phyloP scores from a whole-genome alignment of 2,797 vertebrate species.

The Sarcophilus harrisii region DNA sequence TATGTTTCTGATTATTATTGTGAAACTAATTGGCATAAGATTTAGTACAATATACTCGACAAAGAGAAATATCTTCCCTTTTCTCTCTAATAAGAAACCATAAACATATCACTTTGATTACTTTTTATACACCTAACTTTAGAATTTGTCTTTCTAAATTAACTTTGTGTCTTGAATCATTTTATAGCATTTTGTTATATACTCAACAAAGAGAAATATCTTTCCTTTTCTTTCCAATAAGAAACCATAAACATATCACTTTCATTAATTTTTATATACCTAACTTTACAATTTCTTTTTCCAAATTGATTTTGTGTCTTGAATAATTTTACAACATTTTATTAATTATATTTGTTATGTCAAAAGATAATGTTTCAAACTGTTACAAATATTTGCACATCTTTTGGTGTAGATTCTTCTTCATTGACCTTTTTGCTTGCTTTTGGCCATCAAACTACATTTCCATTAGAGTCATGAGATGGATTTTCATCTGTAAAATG shows the following conservation, averaged over 20 bases:
- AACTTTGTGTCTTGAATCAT: background rate
- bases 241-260: background rate
- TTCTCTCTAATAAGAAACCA: background rate
- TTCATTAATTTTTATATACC: background rate
- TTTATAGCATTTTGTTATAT: background rate
- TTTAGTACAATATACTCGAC: background rate
- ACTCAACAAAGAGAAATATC: background rate
- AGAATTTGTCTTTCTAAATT: conserved; percentile 34
- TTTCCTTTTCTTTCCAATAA: background rate
- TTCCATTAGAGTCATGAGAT: background rate
- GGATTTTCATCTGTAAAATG: background rate
- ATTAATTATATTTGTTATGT: conserved; percentile 31
- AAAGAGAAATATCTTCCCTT: background rate
- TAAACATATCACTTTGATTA: background rate
- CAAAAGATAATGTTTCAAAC: conserved; percentile 43
- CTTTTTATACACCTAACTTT: background rate
- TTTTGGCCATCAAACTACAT: background rate
- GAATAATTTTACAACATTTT: background rate
- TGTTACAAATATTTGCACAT: background rate
- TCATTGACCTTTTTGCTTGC: conserved; percentile 26
- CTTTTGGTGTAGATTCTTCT: conserved; percentile 36
- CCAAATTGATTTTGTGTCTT: conserved; percentile 15
- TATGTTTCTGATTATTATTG: background rate
- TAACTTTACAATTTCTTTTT: conserved; percentile 31
- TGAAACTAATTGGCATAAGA: background rate